Conservation (phyloP, 2,888 invertebrate species). For the Drosophila setosimentum region DNA sequence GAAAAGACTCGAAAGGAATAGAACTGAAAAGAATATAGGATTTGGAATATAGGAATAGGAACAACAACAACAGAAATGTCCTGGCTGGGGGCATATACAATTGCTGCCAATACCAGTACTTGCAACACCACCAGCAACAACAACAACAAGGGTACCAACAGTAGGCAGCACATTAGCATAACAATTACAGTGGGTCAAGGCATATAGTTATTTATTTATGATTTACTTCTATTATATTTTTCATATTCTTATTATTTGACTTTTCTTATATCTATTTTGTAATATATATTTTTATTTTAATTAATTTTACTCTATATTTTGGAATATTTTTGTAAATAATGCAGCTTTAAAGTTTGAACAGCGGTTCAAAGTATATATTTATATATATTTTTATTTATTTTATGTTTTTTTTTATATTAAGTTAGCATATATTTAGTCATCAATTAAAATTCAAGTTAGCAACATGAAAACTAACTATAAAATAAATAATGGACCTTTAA, state of each 20-base stretch:
- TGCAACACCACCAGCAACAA: constrained; percentile 20
- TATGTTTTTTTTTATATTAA: too few species aligned
- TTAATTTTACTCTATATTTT: neutral
- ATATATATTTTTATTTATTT: neutral
- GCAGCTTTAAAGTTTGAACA: too few species aligned
- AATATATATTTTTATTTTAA: neutral
- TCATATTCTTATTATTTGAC: neutral
- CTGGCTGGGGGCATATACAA: constrained; percentile 13
- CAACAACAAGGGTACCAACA: constrained; percentile 22
- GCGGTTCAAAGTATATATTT: too few species aligned
- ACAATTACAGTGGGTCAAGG: constrained; percentile 15
- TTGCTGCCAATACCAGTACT: constrained; percentile 8
- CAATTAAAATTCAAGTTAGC: neutral
- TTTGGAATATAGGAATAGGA: neutral
- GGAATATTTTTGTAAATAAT: too few species aligned
- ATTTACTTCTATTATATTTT: neutral
- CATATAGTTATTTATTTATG: neutral
- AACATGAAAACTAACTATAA: neutral
- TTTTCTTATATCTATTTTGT: neutral
- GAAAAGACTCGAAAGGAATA: constrained; percentile 22
- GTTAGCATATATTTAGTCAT: neutral
- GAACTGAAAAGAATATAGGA: constrained; percentile 9
- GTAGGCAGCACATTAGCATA: constrained; percentile 33
- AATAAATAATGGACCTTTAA: neutral
- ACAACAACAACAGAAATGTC: constrained; percentile 8